Percentiles rank a stretch among this genome's conserved stretches.
Evolutionary conservation across 2,797 vertebrate species (phyloP).

Genomic region (Acrossocheilus wenchowensis): DNA sequence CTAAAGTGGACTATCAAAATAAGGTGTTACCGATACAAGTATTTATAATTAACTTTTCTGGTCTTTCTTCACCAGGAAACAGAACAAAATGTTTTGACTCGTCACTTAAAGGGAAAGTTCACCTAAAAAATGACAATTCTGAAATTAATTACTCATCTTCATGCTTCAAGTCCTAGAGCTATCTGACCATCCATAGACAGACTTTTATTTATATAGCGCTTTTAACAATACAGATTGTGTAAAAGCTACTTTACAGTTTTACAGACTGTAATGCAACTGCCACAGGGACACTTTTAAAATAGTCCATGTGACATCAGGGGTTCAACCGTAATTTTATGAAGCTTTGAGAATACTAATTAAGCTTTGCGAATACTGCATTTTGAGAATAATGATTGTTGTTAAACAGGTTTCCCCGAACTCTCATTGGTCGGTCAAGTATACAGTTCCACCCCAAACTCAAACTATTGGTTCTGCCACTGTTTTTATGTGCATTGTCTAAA

Average conservation of each 20-base stretch:
- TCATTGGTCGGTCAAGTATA: neutral
- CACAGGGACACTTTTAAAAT: no score
- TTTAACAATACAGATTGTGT: no score
- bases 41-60: neutral
- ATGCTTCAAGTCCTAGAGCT: no score
- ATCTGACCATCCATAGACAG: no score
- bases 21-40: neutral
- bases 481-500: neutral
- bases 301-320: no score
- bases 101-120: neutral
- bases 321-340: no score
- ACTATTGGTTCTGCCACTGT: neutral
- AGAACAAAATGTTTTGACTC: neutral
- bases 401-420: neutral
- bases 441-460: neutral
- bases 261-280: no score
- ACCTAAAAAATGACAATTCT: neutral
- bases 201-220: no score
- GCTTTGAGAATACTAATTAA: no score
- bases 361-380: no score
- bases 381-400: neutral
- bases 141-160: neutral
- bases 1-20: no score
- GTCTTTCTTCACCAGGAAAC: neutral
- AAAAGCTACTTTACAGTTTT: no score